Evolutionary conservation across 2,797 vertebrate genomes (phyloP), one percentile per base, ranked within the genome.

Genomic region (Gastrophryne carolinensis): DNA sequence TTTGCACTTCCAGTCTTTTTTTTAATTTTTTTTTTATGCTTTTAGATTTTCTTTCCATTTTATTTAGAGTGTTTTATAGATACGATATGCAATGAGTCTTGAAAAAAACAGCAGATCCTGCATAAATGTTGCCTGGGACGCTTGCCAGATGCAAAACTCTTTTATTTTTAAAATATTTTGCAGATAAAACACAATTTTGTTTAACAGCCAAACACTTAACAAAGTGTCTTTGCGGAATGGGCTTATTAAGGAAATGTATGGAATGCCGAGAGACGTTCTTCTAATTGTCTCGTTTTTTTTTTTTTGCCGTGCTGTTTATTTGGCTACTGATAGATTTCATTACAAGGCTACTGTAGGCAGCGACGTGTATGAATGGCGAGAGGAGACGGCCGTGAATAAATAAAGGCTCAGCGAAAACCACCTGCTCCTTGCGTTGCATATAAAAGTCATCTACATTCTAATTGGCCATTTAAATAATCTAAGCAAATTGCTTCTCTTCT

Each of bases 51-150:
- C 57, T 75, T 58, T 35, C 57, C 26, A 24, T 44, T 53, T 34
- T 37, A 56, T 29, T 54, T 47, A 29, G 26, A 50, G 64, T 75
- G 52, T 69, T 75, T 75, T 75, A 68, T 75, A 60, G 73, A 75
- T 60, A 44, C 65, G 29, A 35, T 60, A 49, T 35, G 73, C 44
- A 67, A 65, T 52, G 63, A 75, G 39, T 60, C 63, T 65, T 73
- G 61, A 73, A 65, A 75, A 64, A 61, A 68, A 62, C 39, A 61
- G 29, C 67, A 68, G n/a, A n/a, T 21, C 37, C 44, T 39, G 65
- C 73, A 68, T 75, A 52, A 69, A 75, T 75, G 39, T 69, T 69
- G 15, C 66, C 64, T 75, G 56, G 73, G 73, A 75, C 41, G 19
- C 41, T 69, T 75, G 64, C 73, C 73, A 68, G 35, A 61, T 68